Conservation (phyloP, 2,888 invertebrate genomes). For the Drosophila meridionalis region DNA sequence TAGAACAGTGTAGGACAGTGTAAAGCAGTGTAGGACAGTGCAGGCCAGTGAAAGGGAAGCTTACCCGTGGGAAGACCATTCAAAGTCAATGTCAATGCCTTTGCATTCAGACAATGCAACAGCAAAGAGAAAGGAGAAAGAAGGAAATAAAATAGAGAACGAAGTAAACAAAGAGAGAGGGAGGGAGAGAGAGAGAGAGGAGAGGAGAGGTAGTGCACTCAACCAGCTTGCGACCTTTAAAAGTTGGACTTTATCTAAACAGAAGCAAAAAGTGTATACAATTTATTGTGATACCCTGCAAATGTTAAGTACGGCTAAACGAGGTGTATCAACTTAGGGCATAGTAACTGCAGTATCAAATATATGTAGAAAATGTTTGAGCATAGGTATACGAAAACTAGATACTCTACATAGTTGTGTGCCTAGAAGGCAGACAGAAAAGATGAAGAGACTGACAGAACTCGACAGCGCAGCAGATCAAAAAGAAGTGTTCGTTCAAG, state of each 20-base stretch:
- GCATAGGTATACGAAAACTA: not conserved
- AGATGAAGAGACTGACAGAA: too few species aligned
- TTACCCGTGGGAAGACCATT: slow-evolving; percentile 7
- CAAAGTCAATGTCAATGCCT: slow-evolving; percentile 31
- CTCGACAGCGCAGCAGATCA: too few species aligned
- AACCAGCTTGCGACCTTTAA: not conserved
- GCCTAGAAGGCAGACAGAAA: not conserved
- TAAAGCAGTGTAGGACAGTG: not conserved
- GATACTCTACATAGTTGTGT: not conserved
- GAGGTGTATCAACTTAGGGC: not conserved
- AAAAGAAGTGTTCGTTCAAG: not conserved
- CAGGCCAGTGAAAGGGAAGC: slow-evolving; percentile 11
- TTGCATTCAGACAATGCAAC: not conserved
- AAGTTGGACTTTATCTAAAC: not conserved
- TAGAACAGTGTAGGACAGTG: slow-evolving; percentile 1
- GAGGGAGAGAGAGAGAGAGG: not conserved
- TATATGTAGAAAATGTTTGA: not conserved
- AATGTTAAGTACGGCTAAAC: too few species aligned
- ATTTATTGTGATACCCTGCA: not conserved
- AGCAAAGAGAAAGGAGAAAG: not conserved
- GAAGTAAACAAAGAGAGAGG: not conserved
- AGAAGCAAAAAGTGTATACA: not conserved
- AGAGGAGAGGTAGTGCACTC: not conserved
- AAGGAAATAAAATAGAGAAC: not conserved
- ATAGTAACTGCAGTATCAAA: not conserved